Evolutionary conservation across 1,140 invertebrate species (phyloP).

Genomic region (Drosophila micromelanica): DNA sequence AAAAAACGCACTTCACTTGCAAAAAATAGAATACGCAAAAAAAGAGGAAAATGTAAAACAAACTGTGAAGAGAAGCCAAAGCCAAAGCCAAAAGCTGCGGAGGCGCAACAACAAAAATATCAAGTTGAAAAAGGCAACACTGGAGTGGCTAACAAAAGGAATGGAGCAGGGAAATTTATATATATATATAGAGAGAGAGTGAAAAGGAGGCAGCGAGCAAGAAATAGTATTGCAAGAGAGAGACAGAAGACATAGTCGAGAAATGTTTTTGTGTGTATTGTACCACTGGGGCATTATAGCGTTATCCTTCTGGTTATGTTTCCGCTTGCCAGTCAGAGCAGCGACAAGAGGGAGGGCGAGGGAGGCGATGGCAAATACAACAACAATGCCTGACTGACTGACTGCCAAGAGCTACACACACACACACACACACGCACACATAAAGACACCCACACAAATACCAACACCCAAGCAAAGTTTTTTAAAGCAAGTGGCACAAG

Average conservation of each 20-base stretch:
- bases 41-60: conserved; percentile 11
- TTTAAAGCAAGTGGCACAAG: conserved; percentile 55
- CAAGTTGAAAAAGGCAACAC: conserved; percentile 47
- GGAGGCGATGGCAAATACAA: conserved; percentile 19
- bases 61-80: conserved; percentile 33
- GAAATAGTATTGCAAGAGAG: no score
- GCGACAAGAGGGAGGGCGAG: conserved; percentile 15
- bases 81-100: conserved; percentile 48
- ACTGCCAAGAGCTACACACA: conserved; percentile 71
- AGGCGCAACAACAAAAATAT: conserved; percentile 17
- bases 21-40: conserved; percentile 8
- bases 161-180: conserved; percentile 11
- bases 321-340: conserved; percentile 71
- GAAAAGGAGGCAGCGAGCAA: neutral
- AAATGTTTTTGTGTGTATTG: conserved; percentile 72
- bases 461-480: conserved; percentile 71
- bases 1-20: neutral
- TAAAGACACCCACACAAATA: conserved; percentile 40
- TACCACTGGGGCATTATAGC: conserved; percentile 82
- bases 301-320: conserved; percentile 83
- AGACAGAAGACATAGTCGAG: conserved; percentile 31
- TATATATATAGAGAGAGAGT: neutral
- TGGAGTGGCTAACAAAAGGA: conserved; percentile 46
- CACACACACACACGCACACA: conserved; percentile 44
- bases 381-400: conserved; percentile 80